These are phyloP conservation scores for Gisinianus flammeolus DNA, from an alignment of 2,888 invertebrate species.

Conservation along the genomic window DNA sequence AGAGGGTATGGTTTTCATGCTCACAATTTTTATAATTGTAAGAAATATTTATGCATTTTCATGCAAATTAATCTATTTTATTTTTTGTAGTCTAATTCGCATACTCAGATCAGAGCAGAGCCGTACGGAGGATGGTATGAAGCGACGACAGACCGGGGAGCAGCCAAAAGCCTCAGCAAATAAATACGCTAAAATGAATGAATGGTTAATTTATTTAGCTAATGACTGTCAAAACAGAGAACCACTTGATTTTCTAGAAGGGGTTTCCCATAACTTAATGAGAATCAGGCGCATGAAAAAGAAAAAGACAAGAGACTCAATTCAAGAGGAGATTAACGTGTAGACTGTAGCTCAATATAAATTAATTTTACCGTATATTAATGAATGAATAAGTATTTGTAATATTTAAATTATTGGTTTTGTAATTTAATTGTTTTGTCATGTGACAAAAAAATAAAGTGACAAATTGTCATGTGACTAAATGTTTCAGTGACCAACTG, in stretches of 20 bases:
- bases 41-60: neutral
- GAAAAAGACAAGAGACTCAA: neutral
- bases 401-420: neutral
- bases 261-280: neutral
- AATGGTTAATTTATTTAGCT: neutral
- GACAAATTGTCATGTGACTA: neutral
- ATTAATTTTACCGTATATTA: neutral
- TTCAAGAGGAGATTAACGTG: neutral
- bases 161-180: neutral
- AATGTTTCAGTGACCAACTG: neutral
- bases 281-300: neutral
- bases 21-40: neutral
- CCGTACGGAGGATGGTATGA: neutral
- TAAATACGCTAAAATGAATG: neutral
- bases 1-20: neutral
- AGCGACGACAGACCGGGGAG: neutral
- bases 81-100: neutral
- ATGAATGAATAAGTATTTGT: neutral
- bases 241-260: neutral
- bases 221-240: neutral
- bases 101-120: neutral
- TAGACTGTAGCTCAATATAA: neutral
- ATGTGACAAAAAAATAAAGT: neutral
- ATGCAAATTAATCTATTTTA: neutral
- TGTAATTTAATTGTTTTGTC: neutral